phyloP scores from a whole-genome alignment of 2,797 vertebrate species.

The Typhlichthys eigenmanni region DNA sequence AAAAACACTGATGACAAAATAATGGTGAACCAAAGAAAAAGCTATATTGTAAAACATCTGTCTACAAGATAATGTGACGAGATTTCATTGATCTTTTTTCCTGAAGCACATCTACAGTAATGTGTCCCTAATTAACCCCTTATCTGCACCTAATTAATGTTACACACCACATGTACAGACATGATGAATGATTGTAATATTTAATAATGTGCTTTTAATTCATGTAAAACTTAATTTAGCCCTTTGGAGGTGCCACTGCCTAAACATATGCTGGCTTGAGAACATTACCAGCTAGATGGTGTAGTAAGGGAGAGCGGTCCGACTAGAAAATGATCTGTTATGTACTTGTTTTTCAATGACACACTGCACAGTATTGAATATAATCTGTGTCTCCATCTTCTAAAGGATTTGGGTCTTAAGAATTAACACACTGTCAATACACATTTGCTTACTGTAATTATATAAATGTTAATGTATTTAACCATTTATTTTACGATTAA shows the following conservation, averaged over 20 bases:
- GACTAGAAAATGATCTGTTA: slow-evolving; percentile 1
- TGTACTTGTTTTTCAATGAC: too few relatives aligned
- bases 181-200: slow-evolving; percentile 39
- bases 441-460: too few relatives aligned
- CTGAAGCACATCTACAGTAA: too few relatives aligned
- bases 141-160: slow-evolving; percentile 6
- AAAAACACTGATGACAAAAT: too few relatives aligned
- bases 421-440: too few relatives aligned
- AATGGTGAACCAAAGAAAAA: too few relatives aligned
- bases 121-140: slow-evolving; percentile 2
- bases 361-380: too few relatives aligned
- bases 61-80: neutral
- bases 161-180: slow-evolving; percentile 19
- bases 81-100: too few relatives aligned
- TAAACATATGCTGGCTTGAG: neutral
- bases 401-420: too few relatives aligned
- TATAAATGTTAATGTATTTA: too few relatives aligned
- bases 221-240: slow-evolving; percentile 16
- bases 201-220: slow-evolving; percentile 39
- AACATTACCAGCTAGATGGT: slow-evolving; percentile 9
- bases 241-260: slow-evolving; percentile 28
- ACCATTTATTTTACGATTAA: too few relatives aligned
- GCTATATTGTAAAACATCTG: neutral
- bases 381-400: too few relatives aligned
- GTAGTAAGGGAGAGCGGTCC: slow-evolving; percentile 2